Conservation (phyloP, 2,797 vertebrate genomes). For the Aldrovandia affinis region DNA sequence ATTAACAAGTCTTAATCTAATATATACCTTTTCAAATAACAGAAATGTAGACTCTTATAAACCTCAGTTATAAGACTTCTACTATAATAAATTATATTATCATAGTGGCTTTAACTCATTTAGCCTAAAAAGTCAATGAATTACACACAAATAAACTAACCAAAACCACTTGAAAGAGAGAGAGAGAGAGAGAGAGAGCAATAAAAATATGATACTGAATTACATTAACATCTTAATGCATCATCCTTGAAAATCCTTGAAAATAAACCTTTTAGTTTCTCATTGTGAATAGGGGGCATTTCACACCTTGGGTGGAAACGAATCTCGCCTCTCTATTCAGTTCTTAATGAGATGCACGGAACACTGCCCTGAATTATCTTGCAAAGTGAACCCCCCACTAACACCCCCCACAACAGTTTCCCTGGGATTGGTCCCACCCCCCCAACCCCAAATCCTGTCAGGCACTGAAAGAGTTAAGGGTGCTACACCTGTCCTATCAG, state of each 20-base stretch:
- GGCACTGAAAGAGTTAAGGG: slow-evolving; percentile 78
- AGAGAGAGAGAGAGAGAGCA: not conserved
- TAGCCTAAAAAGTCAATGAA: too few relatives aligned
- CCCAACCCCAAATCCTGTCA: slow-evolving; percentile 34
- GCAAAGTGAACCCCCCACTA: slow-evolving; percentile 53
- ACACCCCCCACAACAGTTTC: slow-evolving; percentile 55
- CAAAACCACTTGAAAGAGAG: slow-evolving; percentile 1
- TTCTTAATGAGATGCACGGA: slow-evolving; percentile 57
- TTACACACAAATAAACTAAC: not conserved
- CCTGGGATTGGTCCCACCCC: slow-evolving; percentile 25
- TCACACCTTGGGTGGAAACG: slow-evolving; percentile 59
- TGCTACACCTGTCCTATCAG: slow-evolving; percentile 91
- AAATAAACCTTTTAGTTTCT: slow-evolving; percentile 49
- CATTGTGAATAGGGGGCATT: slow-evolving; percentile 49
- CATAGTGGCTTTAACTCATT: too few relatives aligned
- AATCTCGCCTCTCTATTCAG: slow-evolving; percentile 63
- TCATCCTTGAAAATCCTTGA: slow-evolving; percentile 22
- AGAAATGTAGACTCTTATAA: too few relatives aligned
- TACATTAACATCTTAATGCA: slow-evolving; percentile 59
- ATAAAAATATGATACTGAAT: slow-evolving; percentile 29
- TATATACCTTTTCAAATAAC: too few relatives aligned
- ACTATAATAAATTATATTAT: too few relatives aligned
- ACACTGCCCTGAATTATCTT: slow-evolving; percentile 59
- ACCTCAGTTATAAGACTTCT: too few relatives aligned
- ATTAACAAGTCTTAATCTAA: not conserved